Evolutionary conservation across 2,888 invertebrate genomes (phyloP).

Genomic region (Mystacides longicornis): DNA sequence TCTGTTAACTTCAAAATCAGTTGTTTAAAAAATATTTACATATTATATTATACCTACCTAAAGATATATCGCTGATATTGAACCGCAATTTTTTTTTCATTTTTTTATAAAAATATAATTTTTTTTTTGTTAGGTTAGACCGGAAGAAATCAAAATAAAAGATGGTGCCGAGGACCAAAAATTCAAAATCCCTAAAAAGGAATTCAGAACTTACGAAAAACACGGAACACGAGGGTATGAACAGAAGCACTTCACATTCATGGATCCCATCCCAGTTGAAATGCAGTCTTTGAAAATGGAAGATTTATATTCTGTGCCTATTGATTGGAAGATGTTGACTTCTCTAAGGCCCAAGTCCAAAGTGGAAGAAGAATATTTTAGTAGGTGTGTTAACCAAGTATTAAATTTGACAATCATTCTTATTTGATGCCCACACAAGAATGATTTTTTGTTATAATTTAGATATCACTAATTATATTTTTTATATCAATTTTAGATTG

Average conservation of each 20-base stretch:
- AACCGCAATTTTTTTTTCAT: too few relatives aligned
- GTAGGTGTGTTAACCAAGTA: constrained; percentile 44
- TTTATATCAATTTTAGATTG: constrained; percentile 44
- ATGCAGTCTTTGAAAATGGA: constrained; percentile 68
- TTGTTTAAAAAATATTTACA: too few relatives aligned
- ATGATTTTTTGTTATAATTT: too few relatives aligned
- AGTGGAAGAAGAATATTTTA: constrained; percentile 81
- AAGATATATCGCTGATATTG: too few relatives aligned
- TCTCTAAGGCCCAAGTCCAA: constrained; percentile 77
- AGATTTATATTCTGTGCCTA: constrained; percentile 76
- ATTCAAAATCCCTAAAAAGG: constrained; percentile 67
- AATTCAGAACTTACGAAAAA: constrained; percentile 57
- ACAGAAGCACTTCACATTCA: constrained; percentile 47
- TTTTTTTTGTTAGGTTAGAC: constrained; percentile 44
- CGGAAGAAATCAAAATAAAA: constrained; percentile 69
- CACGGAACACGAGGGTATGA: constrained; percentile 55
- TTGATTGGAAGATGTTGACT: constrained; percentile 91
- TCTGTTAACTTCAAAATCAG: too few relatives aligned
- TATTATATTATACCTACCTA: too few relatives aligned
- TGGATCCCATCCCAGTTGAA: constrained; percentile 75
- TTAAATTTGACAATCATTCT: neutral
- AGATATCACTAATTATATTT: constrained; percentile 6
- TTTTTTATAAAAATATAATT: neutral
- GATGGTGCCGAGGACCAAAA: constrained; percentile 62
- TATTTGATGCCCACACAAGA: too few relatives aligned